Conservation (phyloP, 1,140 invertebrate genomes). For the Microvelia longipes region DNA sequence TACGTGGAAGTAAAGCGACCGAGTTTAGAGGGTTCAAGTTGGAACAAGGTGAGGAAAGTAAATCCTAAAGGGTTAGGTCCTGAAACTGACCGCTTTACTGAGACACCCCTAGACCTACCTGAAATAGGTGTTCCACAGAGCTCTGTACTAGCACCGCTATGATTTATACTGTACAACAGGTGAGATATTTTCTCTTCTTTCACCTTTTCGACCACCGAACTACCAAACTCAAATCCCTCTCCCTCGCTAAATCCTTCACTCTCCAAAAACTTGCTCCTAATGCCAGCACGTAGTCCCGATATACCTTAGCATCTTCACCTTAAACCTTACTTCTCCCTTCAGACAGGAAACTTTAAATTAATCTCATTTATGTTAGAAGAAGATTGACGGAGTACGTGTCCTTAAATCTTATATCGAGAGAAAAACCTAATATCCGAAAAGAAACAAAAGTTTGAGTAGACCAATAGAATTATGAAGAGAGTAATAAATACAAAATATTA, state of each 20-base stretch:
- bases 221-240: too few relatives aligned
- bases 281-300: background rate
- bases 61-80: background rate
- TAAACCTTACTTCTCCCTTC: background rate
- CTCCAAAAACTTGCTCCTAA: background rate
- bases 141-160: background rate
- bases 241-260: too few relatives aligned
- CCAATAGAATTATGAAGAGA: too few relatives aligned
- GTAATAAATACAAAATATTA: too few relatives aligned
- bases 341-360: background rate
- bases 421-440: too few relatives aligned
- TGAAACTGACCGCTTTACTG: background rate
- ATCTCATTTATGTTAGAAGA: background rate
- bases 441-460: too few relatives aligned
- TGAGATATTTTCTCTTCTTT: background rate
- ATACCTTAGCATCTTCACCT: background rate
- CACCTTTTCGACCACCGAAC: too few relatives aligned
- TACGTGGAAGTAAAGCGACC: too few relatives aligned
- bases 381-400: too few relatives aligned
- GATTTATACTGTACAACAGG: background rate
- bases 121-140: background rate
- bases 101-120: background rate
- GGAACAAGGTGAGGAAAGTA: background rate
- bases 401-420: too few relatives aligned
- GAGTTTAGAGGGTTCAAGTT: too few relatives aligned